Conservation (phyloP, 2,888 invertebrate species). For the Chelonus formosanus region DNA sequence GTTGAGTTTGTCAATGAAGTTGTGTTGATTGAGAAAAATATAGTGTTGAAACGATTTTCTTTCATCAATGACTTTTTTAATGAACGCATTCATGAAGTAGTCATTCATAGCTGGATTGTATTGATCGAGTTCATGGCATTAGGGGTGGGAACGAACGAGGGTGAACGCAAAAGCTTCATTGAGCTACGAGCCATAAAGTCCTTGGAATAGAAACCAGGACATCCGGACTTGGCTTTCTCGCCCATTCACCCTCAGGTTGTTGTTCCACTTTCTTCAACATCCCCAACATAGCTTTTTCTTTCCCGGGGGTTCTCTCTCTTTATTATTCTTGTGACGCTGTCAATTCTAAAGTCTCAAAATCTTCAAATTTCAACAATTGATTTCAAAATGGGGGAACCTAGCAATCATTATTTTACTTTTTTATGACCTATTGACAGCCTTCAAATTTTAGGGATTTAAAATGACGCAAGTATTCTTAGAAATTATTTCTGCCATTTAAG, state of each 20-base stretch:
- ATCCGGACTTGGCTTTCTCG: constrained; percentile 28
- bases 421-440: too few relatives aligned
- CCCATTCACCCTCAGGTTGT: constrained; percentile 43
- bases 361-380: too few relatives aligned
- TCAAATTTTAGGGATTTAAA: too few relatives aligned
- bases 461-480: too few relatives aligned
- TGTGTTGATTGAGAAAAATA: too few relatives aligned
- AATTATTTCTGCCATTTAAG: too few relatives aligned
- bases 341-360: too few relatives aligned
- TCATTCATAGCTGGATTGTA: background rate
- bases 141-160: background rate
- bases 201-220: constrained; percentile 31
- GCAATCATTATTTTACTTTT: too few relatives aligned
- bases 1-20: too few relatives aligned
- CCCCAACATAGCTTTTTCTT: background rate
- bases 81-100: background rate
- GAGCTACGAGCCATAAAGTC: constrained; percentile 13
- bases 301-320: background rate
- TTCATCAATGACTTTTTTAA: constrained; percentile 8
- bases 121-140: background rate
- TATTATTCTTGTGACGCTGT: background rate
- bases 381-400: too few relatives aligned
- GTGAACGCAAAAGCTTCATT: constrained; percentile 9
- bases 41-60: background rate
- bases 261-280: constrained; percentile 22